These are phyloP conservation scores for Bungarus multicinctus DNA, from an alignment of 2,113 vertebrate species.

Conservation along the genomic window DNA sequence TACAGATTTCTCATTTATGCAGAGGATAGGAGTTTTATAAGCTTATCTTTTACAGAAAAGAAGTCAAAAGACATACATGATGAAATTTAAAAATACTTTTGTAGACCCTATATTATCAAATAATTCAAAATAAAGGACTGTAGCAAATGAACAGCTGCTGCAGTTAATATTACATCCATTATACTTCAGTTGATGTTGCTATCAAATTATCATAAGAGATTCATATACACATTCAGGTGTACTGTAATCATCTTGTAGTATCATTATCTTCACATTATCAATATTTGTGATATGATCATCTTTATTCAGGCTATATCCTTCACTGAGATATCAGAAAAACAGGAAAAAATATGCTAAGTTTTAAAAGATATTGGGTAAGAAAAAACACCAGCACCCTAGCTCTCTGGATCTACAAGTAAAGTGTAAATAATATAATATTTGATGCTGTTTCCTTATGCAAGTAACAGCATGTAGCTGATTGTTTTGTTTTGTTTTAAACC, in stretches of 20 bases:
- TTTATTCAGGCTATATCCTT: not conserved
- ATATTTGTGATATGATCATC: not conserved
- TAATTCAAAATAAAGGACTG: not conserved
- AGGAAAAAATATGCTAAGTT: not conserved
- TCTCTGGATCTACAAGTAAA: not conserved
- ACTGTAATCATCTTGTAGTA: not conserved
- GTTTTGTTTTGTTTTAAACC: no score
- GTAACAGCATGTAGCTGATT: not conserved
- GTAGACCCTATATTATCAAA: not conserved
- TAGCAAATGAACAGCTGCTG: not conserved
- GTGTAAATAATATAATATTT: not conserved
- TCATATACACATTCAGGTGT: not conserved
- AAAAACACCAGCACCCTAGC: not conserved
- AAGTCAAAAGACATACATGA: not conserved
- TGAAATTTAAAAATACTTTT: constrained; percentile 24
- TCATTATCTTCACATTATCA: not conserved
- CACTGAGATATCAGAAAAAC: not conserved
- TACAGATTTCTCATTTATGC: constrained; percentile 26
- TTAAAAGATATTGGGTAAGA: not conserved
- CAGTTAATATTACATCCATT: not conserved
- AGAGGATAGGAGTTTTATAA: constrained; percentile 1
- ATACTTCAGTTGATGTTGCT: not conserved
- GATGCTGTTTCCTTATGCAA: not conserved
- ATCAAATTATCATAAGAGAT: not conserved
- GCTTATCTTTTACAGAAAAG: not conserved